Conservation (phyloP, 2,113 vertebrate genomes). For the Grantiella picta region DNA sequence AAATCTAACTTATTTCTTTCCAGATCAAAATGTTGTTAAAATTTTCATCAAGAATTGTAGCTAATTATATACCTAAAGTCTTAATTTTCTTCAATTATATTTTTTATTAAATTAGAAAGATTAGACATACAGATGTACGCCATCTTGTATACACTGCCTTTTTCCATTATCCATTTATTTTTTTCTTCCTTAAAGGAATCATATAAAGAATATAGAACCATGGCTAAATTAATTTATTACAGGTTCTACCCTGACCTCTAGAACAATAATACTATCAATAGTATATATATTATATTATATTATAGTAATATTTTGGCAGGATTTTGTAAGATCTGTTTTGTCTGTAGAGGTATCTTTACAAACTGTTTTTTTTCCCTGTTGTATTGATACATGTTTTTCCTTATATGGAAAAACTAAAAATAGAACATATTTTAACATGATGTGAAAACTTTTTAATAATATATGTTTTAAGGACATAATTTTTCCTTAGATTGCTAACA, state of each 20-base stretch:
- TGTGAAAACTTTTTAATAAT: background rate
- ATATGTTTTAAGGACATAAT: background rate
- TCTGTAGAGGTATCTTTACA: background rate
- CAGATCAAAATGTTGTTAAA: background rate
- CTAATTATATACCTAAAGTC: background rate
- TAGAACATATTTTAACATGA: background rate
- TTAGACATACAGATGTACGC: background rate
- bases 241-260: background rate
- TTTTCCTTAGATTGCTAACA: background rate
- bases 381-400: background rate
- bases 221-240: background rate
- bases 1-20: background rate
- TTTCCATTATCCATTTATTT: background rate
- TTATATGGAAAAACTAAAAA: background rate
- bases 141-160: background rate
- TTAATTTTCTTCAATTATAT: background rate
- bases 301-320: background rate
- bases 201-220: background rate
- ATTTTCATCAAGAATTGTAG: background rate
- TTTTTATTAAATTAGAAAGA: background rate
- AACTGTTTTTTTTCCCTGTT: rapidly evolving
- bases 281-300: too few species aligned
- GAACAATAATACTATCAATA: background rate
- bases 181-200: background rate
- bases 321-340: background rate